phyloP scores from a whole-genome alignment of 2,113 vertebrate species.

The Notothenia rossii region DNA sequence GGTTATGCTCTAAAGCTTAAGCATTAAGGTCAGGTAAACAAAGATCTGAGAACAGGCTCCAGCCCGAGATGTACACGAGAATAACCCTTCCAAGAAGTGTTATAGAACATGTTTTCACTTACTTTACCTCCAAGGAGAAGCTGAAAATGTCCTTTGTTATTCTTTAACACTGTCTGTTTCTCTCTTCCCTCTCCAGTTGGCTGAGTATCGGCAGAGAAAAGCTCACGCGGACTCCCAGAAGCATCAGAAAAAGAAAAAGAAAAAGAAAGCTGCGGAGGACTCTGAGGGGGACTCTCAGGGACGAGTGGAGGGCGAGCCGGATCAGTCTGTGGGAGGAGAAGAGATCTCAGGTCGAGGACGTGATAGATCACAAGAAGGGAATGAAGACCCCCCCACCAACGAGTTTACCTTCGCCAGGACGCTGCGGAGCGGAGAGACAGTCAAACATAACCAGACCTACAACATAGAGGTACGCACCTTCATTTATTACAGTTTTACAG shows the following conservation, averaged over 20 bases:
- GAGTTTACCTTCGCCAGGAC: conserved; percentile 85
- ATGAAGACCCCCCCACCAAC: conserved; percentile 69
- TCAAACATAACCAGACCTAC: conserved; percentile 87
- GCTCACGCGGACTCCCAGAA: conserved; percentile 91
- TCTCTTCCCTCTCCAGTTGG: conserved; percentile 84
- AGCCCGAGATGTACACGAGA: neutral
- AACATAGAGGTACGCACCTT: conserved; percentile 87
- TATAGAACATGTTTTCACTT: neutral
- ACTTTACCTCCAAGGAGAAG: too few species aligned
- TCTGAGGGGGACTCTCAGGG: conserved; percentile 73
- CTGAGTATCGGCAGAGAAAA: conserved; percentile 94
- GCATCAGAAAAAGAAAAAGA: conserved; percentile 93
- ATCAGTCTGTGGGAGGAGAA: conserved; percentile 74
- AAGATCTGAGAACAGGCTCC: conserved; percentile 13
- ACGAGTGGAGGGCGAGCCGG: conserved; percentile 67
- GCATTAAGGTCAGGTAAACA: conserved; percentile 17
- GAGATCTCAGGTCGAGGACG: conserved; percentile 64
- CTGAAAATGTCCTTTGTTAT: neutral
- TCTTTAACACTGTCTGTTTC: neutral
- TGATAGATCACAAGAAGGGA: conserved; percentile 77
- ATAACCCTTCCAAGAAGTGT: neutral
- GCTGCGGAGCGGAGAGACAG: conserved; percentile 86
- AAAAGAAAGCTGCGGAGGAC: conserved; percentile 82
- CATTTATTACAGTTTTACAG: too few species aligned
- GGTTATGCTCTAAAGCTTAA: neutral